These are phyloP conservation scores for Gandaritis pyraliata DNA, from an alignment of 2,888 invertebrate species.

Conservation along the genomic window DNA sequence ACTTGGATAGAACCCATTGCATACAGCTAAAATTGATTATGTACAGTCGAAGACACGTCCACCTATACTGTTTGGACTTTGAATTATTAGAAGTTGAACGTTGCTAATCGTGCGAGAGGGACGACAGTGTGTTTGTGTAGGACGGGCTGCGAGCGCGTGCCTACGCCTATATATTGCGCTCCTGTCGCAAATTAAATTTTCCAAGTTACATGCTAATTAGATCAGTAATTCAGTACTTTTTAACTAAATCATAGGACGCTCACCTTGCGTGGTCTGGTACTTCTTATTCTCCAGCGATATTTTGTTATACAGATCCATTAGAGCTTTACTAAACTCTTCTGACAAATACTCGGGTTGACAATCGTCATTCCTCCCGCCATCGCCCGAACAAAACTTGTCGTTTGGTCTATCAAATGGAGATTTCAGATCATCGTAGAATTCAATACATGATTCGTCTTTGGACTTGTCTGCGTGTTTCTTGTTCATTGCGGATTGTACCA, in stretches of 20 bases:
- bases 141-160: no score
- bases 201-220: neutral
- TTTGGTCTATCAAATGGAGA: constrained; percentile 47
- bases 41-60: no score
- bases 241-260: no score
- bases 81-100: no score
- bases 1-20: no score
- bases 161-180: no score
- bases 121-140: no score
- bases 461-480: constrained; percentile 57
- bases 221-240: no score
- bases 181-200: no score
- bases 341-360: constrained; percentile 72
- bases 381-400: constrained; percentile 49
- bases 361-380: constrained; percentile 49
- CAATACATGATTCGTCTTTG: constrained; percentile 51
- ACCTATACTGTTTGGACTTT: no score
- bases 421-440: constrained; percentile 64
- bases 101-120: no score
- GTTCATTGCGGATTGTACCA: constrained; percentile 57
- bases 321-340: constrained; percentile 65
- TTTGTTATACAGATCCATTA: constrained; percentile 62
- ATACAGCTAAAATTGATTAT: no score
- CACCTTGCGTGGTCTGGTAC: constrained; percentile 62
- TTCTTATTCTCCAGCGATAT: constrained; percentile 56